Evolutionary conservation across 1,140 invertebrate species (phyloP).

Genomic region (Hestina assimilis): DNA sequence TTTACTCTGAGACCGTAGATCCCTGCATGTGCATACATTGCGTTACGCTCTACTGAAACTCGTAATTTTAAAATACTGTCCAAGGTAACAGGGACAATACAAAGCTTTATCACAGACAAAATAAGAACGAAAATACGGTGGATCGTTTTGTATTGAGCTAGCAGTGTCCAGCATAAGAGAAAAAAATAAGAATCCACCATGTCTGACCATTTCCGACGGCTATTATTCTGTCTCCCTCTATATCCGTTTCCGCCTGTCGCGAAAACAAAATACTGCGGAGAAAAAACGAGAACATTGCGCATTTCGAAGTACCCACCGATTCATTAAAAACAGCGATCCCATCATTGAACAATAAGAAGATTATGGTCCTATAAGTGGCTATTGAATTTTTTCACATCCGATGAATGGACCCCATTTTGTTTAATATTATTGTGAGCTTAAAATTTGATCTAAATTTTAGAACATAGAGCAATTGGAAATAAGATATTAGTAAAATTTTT

Average conservation of each 20-base stretch:
- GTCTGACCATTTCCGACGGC: slow-evolving; percentile 77
- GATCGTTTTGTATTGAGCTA: slow-evolving; percentile 50
- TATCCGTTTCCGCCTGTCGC: slow-evolving; percentile 75
- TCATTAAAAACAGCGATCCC: slow-evolving; percentile 33
- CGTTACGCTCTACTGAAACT: slow-evolving; percentile 46
- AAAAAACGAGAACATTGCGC: slow-evolving; percentile 48
- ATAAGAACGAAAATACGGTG: slow-evolving; percentile 30
- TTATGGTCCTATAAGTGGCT: slow-evolving; percentile 34
- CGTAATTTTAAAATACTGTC: slow-evolving; percentile 45
- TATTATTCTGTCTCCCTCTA: slow-evolving; percentile 78
- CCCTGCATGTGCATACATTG: slow-evolving; percentile 44
- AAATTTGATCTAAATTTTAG: slow-evolving; percentile 5
- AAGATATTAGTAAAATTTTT: too few relatives aligned
- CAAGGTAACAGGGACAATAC: slow-evolving; percentile 16
- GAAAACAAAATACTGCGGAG: slow-evolving; percentile 70
- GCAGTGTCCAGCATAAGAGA: slow-evolving; percentile 67
- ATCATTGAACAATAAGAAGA: slow-evolving; percentile 35
- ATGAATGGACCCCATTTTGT: slow-evolving; percentile 13
- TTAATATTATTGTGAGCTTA: slow-evolving; percentile 26
- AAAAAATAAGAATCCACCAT: slow-evolving; percentile 73
- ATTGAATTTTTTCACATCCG: slow-evolving; percentile 29
- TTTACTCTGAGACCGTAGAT: slow-evolving; percentile 37
- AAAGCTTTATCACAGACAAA: slow-evolving; percentile 15
- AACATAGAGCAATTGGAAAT: too few relatives aligned
- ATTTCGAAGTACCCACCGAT: slow-evolving; percentile 38